Evolutionary conservation across 1,140 invertebrate genomes (phyloP), one percentile per base, ranked within the genome.

Genomic region (Octopus sinensis): DNA sequence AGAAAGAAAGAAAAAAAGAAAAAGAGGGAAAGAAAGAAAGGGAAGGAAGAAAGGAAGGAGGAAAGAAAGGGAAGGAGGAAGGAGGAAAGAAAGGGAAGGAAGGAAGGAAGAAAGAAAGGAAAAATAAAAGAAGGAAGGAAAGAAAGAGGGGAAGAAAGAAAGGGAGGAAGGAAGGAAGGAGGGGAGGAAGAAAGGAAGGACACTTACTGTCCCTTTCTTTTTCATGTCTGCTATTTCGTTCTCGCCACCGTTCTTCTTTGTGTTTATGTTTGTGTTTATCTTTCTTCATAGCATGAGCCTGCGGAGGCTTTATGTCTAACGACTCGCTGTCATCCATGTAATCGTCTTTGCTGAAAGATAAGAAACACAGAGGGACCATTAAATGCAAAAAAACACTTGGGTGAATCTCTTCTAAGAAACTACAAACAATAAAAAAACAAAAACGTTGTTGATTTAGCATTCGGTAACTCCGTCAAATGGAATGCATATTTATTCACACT

Each of bases 271-370:
- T 83, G 77, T 83, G 82, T 56, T 80, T 80, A 52, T 84, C 83
- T 79, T 85, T 84, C 71, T 81, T 84, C 52, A 76, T 79, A 6
- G 71, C 82, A 10, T 78, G 83, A n/a, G 94, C 94, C 89, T 96
- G 96, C 10, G 96, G 96, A 71, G 96, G 96, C 92, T 96, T 96
- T 81, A 97, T 97, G 84, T 96, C 94, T 85, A 96, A 91, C 84
- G 80, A 76, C n/a, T 84, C 83, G 80, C 80, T 79, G 77, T 81
- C 76, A 53, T 85, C 83, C 12, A 80, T 71, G 4, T 79, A 76
- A 23, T 81, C 76, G 23, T 78, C 71, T 75, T 30, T 54, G 53
- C 76, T 52, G 73, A 75, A 78, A 43, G 30, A 43, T 43, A 3
- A 43, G 30, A 43, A 43, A 43, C 30, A 43, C 30, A 43, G 30